Percentiles rank a stretch among this genome's conserved stretches.
Evolutionary conservation across 2,888 invertebrate genomes (phyloP).

Genomic region (Dryocosmus kuriphilus): DNA sequence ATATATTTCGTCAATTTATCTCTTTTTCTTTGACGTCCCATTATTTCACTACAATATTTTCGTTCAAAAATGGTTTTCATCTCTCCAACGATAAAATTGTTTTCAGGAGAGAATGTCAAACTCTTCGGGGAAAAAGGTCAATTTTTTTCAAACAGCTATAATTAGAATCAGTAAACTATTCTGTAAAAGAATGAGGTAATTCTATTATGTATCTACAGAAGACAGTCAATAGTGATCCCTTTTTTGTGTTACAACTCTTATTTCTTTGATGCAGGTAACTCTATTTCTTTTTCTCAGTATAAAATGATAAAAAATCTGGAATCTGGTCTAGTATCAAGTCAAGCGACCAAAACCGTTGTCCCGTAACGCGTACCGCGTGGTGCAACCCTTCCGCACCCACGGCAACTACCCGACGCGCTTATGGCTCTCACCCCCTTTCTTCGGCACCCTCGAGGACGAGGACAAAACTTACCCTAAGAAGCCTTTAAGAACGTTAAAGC

Average conservation of each 20-base stretch:
- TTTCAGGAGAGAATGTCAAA: too few species aligned
- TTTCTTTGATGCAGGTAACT: background rate
- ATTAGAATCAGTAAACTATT: too few species aligned
- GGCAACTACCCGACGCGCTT: conserved; percentile 33
- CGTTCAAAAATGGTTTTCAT: too few species aligned
- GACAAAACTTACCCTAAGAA: conserved; percentile 76
- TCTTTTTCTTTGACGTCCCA: too few species aligned
- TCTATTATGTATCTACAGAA: too few species aligned
- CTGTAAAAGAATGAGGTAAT: too few species aligned
- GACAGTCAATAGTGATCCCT: too few species aligned
- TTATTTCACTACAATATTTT: too few species aligned
- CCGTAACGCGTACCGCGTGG: conserved; percentile 55
- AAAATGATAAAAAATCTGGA: conserved; percentile 6
- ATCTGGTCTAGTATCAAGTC: conserved; percentile 21
- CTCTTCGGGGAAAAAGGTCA: too few species aligned
- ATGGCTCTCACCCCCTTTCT: conserved; percentile 49
- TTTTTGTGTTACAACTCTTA: background rate
- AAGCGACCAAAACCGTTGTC: conserved; percentile 25
- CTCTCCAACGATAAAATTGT: too few species aligned
- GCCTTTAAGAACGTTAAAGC: conserved; percentile 75
- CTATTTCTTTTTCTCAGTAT: background rate
- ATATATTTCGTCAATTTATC: too few species aligned
- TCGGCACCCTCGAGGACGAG: conserved; percentile 60
- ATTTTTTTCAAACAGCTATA: too few species aligned
- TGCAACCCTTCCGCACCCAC: conserved; percentile 61